Conservation (phyloP, 2,888 invertebrate species). For the Nomada ruficornis region DNA sequence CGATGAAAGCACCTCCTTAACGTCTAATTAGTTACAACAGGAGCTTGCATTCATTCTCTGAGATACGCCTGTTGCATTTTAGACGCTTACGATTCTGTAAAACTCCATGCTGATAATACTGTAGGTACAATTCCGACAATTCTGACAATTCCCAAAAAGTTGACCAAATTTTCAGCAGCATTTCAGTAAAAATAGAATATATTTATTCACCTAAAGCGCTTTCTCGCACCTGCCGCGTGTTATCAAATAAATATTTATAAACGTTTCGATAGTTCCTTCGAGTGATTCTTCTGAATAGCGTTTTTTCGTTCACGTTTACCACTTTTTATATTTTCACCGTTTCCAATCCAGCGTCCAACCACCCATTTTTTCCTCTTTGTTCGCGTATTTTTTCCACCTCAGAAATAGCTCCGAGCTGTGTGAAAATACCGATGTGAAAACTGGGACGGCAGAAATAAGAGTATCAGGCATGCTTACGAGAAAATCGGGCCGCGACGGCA, state of each 20-base stretch:
- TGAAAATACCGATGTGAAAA: conserved; percentile 21
- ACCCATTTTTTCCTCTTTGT: background rate
- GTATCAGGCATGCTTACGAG: conserved; percentile 37
- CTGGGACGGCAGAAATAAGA: conserved; percentile 39
- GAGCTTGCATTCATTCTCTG: conserved; percentile 56
- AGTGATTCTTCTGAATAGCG: too few species aligned
- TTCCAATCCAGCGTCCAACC: too few species aligned
- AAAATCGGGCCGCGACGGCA: conserved; percentile 68
- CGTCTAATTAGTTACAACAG: conserved; percentile 63
- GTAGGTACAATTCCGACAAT: too few species aligned
- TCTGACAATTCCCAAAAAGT: too few species aligned
- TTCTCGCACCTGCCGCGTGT: too few species aligned
- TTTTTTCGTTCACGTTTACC: too few species aligned
- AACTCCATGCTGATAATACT: too few species aligned
- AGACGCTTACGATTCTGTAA: background rate
- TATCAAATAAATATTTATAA: too few species aligned
- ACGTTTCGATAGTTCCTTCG: too few species aligned
- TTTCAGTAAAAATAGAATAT: too few species aligned
- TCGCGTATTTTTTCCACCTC: background rate
- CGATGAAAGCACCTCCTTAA: conserved; percentile 64
- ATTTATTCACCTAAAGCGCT: too few species aligned
- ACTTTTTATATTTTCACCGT: too few species aligned
- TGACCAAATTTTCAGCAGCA: background rate
- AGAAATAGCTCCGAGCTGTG: conserved; percentile 18
- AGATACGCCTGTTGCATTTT: conserved; percentile 53